Conservation (phyloP, 2,113 vertebrate genomes). For the Hoplias malabaricus region DNA sequence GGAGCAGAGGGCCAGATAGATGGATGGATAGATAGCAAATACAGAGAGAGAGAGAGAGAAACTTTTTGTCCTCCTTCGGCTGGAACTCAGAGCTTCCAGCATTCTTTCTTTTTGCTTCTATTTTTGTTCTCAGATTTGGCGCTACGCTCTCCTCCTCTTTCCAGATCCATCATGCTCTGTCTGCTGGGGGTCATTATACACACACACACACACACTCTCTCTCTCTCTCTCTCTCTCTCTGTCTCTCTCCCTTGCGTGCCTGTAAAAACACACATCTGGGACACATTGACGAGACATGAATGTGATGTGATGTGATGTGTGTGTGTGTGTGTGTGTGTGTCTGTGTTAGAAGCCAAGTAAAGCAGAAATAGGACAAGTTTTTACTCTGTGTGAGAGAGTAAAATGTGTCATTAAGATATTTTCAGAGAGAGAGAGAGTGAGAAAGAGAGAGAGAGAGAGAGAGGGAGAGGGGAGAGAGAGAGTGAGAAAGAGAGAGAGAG, state of each 20-base stretch:
- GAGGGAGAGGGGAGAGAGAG: not conserved
- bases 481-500: not conserved
- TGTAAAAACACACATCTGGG: conserved; percentile 49
- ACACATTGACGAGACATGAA: conserved; percentile 40
- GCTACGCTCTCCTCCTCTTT: conserved; percentile 59
- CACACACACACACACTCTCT: not conserved
- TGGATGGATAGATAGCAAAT: not conserved
- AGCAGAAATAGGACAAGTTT: too few relatives aligned
- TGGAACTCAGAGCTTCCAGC: too few relatives aligned
- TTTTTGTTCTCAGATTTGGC: conserved; percentile 56
- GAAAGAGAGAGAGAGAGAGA: too few relatives aligned
- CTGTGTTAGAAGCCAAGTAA: too few relatives aligned
- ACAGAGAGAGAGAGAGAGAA: not conserved
- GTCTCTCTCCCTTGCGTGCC: conserved; percentile 1
- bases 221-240: conserved; percentile 11
- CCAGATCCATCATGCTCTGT: conserved; percentile 64
- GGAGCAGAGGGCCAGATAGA: not conserved
- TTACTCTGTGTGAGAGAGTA: too few relatives aligned
- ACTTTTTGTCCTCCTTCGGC: not conserved
- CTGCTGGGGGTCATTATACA: conserved; percentile 70
- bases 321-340: too few relatives aligned
- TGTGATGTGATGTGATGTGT: too few relatives aligned
- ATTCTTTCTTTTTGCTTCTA: conserved; percentile 25
- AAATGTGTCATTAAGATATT: too few relatives aligned
- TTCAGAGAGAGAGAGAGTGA: too few relatives aligned